Conservation (phyloP, 2,797 vertebrate species). For the Furcifer pardalis region DNA sequence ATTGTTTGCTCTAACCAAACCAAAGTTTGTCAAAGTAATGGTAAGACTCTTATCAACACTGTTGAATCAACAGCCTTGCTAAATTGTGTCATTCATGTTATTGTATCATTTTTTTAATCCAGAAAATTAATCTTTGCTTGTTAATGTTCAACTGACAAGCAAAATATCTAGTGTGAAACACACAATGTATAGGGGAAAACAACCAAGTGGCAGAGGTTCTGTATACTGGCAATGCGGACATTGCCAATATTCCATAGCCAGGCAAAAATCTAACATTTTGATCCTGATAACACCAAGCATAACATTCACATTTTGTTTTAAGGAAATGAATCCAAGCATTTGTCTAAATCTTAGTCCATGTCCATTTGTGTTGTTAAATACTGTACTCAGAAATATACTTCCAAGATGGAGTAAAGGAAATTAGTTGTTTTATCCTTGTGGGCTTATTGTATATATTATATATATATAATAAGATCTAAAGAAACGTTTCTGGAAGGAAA, state of each 20-base stretch:
- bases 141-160: neutral
- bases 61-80: slow-evolving; percentile 33
- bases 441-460: slow-evolving; percentile 60
- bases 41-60: slow-evolving; percentile 27
- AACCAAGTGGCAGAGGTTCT: neutral
- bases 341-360: slow-evolving; percentile 34
- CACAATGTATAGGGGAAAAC: neutral
- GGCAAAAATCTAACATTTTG: slow-evolving; percentile 22
- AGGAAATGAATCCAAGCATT: slow-evolving; percentile 39
- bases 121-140: slow-evolving; percentile 19
- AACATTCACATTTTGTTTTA: slow-evolving; percentile 24
- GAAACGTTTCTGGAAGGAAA: slow-evolving; percentile 67
- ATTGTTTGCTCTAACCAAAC: neutral
- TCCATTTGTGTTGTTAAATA: slow-evolving; percentile 47
- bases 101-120: neutral
- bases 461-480: slow-evolving; percentile 62
- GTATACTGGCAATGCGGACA: neutral
- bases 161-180: neutral
- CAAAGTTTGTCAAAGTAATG: slow-evolving; percentile 17
- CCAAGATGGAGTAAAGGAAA: slow-evolving; percentile 49
- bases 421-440: slow-evolving; percentile 66
- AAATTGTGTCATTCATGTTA: neutral
- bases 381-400: slow-evolving; percentile 53
- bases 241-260: slow-evolving; percentile 24
- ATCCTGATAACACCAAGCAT: slow-evolving; percentile 34